Evolutionary conservation across 1,140 invertebrate genomes (phyloP), one percentile per base, ranked within the genome.

Genomic region (Macrobrachium rosenbergii): DNA sequence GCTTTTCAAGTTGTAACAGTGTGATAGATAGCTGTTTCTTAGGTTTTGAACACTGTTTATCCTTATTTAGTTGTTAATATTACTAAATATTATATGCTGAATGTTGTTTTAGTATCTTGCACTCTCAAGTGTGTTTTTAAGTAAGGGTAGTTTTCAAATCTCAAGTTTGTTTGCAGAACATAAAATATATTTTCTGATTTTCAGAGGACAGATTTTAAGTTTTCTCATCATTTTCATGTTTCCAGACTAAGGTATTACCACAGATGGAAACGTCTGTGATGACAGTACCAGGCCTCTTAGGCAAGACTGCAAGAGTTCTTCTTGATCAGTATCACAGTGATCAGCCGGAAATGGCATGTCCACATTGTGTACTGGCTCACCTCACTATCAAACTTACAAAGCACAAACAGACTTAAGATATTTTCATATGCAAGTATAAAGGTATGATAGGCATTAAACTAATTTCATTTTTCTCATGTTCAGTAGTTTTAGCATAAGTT

Each of bases 331-430:
- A 89, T 45, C 88, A 89, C 79, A 89, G 83, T 43, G 83, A 89
- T 63, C 88, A 89, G 81, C 88, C 88, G 2, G 82, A 89, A 80
- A 86, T 89, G 88, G 88, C 88, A 37, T 89, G 88, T 72, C 88
- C 88, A 21, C 88, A 89, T 43, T 89, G 88, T 63, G 88, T 89
- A n/a, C 79, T 89, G n/a, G 88, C 88, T 45, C 88, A 89, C 52
- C 88, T 89, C 59, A 86, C 88, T 58, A 89, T 89, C 23, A 89
- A 89, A 63, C 88, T 89, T 21, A 89, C 88, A 14, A 89, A 89
- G 75, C 88, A 89, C 82, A 88, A 88, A 59, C 87, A 88, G 80
- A 37, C 82, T 21, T 59, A 72, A 72, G 23, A n/a, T n/a, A 16
- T 6, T 72, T 72, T 37, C 37, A 28, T 23, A 28, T 72, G 69